Evolutionary conservation across 2,113 vertebrate species (phyloP), one percentile per base, ranked within the genome.

Genomic region (Machaerirhynchus nigripectus): DNA sequence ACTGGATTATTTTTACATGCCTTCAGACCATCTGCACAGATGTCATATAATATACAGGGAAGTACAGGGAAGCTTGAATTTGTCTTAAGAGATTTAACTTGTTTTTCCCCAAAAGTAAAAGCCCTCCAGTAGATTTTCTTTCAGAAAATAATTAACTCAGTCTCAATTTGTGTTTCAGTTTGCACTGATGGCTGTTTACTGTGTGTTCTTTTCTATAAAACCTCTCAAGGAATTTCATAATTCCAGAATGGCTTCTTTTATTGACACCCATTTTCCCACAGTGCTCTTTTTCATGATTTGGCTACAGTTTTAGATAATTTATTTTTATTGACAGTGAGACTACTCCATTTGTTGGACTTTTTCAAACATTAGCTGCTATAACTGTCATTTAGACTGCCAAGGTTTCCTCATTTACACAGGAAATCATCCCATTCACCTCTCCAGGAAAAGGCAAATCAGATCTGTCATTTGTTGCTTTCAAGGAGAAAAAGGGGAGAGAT

Each of bases 271-370:
- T 87, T 96, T 94, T 26, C 65, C 71, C 39, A 75, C 24, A 83
- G 11, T 83, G 70, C 33, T 77, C 31, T 73, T 84, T 50, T 80
- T 93, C 33, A 40, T 84, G 15, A 85, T 92, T 92, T 95, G 90
- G 64, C n/a, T 87, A 64, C 56, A 46, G 69, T 5, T 93, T 93
- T 84, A 87, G 78, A 77, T 78, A 0, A 80, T 84, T 91, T 78
- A 53, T 95, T 80, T 92, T 94, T 94, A 96, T 84, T 94, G 88
- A 87, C 56, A 96, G 28, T 64, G 40, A 92, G 21, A 69, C 42
- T 79, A 82, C 73, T 89, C 83, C 59, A 74, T 88, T 93, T 87
- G 47, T 55, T 87, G 91, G 37, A 80, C 23, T 87, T 94, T 87
- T 91, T 84, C 71, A 93, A 81, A 93, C 78, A 85, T 89, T 85